phyloP scores from a whole-genome alignment of 2,888 invertebrate genomes.

The Agrilus biguttatus region DNA sequence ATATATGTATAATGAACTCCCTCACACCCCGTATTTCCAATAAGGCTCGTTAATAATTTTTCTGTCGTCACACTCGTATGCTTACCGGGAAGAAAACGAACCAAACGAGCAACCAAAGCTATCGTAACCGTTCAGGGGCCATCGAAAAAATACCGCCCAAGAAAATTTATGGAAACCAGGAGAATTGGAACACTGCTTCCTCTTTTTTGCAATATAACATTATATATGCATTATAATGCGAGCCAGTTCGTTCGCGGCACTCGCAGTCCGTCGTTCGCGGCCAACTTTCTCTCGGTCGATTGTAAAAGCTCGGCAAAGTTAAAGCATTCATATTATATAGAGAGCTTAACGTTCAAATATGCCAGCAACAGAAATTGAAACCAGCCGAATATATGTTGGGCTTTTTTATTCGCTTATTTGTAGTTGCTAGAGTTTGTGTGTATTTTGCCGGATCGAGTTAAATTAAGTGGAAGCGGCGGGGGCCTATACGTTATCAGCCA shows the following conservation, averaged over 20 bases:
- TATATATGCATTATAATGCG: conserved; percentile 34
- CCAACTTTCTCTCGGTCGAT: conserved; percentile 23
- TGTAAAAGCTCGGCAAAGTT: conserved; percentile 27
- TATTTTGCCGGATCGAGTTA: neutral
- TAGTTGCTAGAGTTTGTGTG: conserved; percentile 1
- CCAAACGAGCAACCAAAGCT: neutral
- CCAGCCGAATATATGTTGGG: conserved; percentile 31
- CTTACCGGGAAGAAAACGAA: neutral
- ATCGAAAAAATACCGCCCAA: neutral
- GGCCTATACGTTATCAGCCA: too few species aligned
- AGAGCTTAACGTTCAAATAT: conserved; percentile 33
- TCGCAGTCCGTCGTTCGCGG: conserved; percentile 14
- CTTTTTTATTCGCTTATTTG: conserved; percentile 19
- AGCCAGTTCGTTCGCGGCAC: conserved; percentile 19
- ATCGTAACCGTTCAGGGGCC: neutral
- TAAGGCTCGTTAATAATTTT: too few species aligned
- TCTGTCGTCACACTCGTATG: too few species aligned
- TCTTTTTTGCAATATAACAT: conserved; percentile 33
- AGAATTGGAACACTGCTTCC: conserved; percentile 17
- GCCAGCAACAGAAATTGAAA: conserved; percentile 35
- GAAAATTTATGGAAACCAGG: conserved; percentile 2
- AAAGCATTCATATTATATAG: conserved; percentile 34
- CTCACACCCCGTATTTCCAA: too few species aligned
- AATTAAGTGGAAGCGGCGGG: too few species aligned
- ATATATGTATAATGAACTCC: too few species aligned